Percentiles rank a stretch among this genome's conserved stretches.
These are phyloP conservation scores for Ispidina picta DNA, from an alignment of 2,797 vertebrate species.

Conservation along the genomic window DNA sequence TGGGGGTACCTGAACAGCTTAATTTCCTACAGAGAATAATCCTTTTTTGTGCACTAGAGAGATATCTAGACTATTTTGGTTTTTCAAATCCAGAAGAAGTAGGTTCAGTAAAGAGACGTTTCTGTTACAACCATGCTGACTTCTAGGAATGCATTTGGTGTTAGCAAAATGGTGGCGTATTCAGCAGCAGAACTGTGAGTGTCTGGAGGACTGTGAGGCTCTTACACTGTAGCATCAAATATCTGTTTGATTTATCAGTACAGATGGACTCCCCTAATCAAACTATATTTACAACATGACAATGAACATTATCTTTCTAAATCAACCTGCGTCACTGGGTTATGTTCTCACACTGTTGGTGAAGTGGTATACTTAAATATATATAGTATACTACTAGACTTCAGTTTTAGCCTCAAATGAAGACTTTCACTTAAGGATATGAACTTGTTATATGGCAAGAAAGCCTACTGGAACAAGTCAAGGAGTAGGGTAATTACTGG, in stretches of 20 bases:
- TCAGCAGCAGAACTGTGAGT: background rate
- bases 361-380: background rate
- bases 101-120: background rate
- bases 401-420: background rate
- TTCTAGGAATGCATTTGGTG: background rate
- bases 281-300: background rate
- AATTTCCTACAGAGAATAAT: background rate
- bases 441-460: background rate
- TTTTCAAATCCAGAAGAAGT: background rate
- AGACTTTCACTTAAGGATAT: background rate
- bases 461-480: background rate
- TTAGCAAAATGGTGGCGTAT: background rate
- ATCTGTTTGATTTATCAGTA: background rate
- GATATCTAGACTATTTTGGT: background rate
- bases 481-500: background rate
- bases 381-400: background rate
- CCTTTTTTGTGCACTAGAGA: background rate
- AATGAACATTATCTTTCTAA: background rate
- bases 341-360: background rate
- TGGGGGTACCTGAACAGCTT: background rate
- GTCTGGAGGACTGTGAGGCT: background rate
- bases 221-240: background rate
- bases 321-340: background rate
- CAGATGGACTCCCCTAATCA: background rate
- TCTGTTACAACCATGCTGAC: background rate